phyloP scores from a whole-genome alignment of 2,888 invertebrate species.

The Sminthurinus aureus region DNA sequence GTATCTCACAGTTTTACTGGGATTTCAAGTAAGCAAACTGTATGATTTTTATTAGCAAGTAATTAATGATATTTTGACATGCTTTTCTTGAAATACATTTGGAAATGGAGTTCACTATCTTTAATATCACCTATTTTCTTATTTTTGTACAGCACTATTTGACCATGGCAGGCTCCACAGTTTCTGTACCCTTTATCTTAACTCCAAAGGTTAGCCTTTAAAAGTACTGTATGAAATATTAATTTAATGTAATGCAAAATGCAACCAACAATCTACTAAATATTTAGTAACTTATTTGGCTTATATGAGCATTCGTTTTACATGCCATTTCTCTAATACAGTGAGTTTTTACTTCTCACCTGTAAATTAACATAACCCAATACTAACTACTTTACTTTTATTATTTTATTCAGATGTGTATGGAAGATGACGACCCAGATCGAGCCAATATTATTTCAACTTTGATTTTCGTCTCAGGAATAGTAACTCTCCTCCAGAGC shows the following conservation, averaged over 20 bases:
- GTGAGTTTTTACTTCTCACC: too few relatives aligned
- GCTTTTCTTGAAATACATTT: not conserved
- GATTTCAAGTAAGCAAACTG: conserved; percentile 64
- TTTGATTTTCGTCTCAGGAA: conserved; percentile 82
- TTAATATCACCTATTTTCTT: not conserved
- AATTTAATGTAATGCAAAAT: too few relatives aligned
- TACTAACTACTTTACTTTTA: too few relatives aligned
- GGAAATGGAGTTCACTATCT: not conserved
- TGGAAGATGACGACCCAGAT: conserved; percentile 74
- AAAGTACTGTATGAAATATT: too few relatives aligned
- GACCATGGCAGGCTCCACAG: conserved; percentile 85
- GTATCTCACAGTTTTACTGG: conserved; percentile 64
- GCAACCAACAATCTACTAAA: too few relatives aligned
- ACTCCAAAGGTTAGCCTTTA: too few relatives aligned
- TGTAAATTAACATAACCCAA: too few relatives aligned
- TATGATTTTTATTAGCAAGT: too few relatives aligned
- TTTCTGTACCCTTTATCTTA: conserved; percentile 81
- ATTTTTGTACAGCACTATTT: conserved; percentile 66
- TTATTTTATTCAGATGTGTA: too few relatives aligned
- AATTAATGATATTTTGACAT: not conserved
- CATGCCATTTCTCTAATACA: too few relatives aligned
- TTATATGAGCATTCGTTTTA: too few relatives aligned
- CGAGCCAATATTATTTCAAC: conserved; percentile 80
- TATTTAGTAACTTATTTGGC: too few relatives aligned
- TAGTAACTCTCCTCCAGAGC: conserved; percentile 77